Conservation (phyloP, 2,888 invertebrate genomes). For the Epirrhoe alternata region DNA sequence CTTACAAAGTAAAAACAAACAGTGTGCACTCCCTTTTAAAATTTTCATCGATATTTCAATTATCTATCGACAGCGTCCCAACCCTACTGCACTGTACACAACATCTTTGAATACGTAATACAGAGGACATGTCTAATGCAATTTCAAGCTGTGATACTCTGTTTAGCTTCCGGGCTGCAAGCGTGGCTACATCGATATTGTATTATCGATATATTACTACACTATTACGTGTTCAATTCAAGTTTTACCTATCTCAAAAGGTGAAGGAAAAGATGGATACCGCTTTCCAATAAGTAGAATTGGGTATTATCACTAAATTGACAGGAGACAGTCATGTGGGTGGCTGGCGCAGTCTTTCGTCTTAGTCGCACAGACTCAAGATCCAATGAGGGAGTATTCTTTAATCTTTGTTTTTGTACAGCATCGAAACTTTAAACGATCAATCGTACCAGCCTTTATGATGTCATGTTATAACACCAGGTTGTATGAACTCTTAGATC, state of each 20-base stretch:
- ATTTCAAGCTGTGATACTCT: constrained; percentile 41
- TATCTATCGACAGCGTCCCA: constrained; percentile 19
- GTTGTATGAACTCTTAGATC: too few relatives aligned
- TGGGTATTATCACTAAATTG: background rate
- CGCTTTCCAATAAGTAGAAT: background rate
- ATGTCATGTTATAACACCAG: too few relatives aligned
- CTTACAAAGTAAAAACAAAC: too few relatives aligned
- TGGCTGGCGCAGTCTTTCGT: too few relatives aligned
- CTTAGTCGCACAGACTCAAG: too few relatives aligned
- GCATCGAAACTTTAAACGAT: too few relatives aligned
- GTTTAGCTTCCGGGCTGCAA: constrained; percentile 35
- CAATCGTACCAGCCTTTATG: too few relatives aligned
- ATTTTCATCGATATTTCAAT: background rate
- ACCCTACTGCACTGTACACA: constrained; percentile 29
- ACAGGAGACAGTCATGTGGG: too few relatives aligned
- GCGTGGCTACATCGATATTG: constrained; percentile 20
- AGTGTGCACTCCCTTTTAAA: too few relatives aligned
- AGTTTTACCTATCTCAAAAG: background rate
- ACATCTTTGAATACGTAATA: constrained; percentile 46
- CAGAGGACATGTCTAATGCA: constrained; percentile 43
- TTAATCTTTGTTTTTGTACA: too few relatives aligned
- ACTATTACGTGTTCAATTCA: constrained; percentile 2
- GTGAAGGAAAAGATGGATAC: background rate
- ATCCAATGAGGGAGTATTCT: too few relatives aligned
- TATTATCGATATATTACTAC: constrained; percentile 7